Conservation (phyloP, 1,140 invertebrate genomes). For the Alviniconcha marisindica region DNA sequence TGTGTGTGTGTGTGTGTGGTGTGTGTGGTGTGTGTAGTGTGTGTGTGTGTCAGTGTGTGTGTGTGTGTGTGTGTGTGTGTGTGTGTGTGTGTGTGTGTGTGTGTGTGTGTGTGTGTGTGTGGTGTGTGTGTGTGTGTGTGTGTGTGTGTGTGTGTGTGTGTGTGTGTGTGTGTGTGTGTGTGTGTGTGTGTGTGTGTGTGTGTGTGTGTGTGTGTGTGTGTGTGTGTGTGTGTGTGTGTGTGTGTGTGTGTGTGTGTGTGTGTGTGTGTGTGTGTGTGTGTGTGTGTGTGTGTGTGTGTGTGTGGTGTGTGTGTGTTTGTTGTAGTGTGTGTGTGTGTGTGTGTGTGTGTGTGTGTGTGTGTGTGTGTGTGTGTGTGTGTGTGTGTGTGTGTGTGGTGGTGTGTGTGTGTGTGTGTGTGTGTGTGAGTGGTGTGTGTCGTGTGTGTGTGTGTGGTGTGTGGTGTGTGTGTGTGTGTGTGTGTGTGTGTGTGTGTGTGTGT, state of each 20-base stretch:
- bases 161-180: not conserved
- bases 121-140: not conserved
- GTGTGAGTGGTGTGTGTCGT: not conserved
- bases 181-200: not conserved
- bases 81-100: slow-evolving; percentile 20
- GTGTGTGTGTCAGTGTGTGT: not conserved
- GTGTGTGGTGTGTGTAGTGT: not conserved
- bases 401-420: not conserved
- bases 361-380: slow-evolving; percentile 5
- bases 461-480: too few relatives aligned
- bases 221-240: not conserved
- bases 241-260: not conserved
- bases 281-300: not conserved
- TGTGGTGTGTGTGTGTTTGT: slow-evolving; percentile 3
- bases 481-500: too few relatives aligned
- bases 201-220: not conserved
- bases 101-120: slow-evolving; percentile 23
- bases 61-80: slow-evolving; percentile 20
- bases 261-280: not conserved
- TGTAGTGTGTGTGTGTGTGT: slow-evolving; percentile 8
- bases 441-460: too few relatives aligned
- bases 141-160: not conserved
- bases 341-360: slow-evolving; percentile 20
- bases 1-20: not conserved
- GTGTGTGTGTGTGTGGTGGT: not conserved